phyloP scores from a whole-genome alignment of 2,797 vertebrate genomes.

The Sparidentex hasta region DNA sequence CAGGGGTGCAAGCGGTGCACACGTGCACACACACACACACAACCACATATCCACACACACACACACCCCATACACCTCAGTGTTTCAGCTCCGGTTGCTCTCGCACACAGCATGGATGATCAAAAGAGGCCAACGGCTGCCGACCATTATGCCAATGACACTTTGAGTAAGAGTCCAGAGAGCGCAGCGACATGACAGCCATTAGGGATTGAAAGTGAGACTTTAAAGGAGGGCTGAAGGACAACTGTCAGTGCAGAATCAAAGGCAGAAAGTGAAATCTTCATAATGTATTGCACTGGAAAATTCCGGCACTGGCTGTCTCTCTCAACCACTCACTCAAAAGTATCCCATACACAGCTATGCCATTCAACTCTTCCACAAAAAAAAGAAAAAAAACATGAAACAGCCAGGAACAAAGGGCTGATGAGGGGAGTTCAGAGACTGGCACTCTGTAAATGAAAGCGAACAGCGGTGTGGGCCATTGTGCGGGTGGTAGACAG shows the following conservation, averaged over 20 bases:
- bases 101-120: slow-evolving; percentile 87
- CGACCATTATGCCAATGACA: slow-evolving; percentile 92
- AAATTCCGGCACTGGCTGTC: slow-evolving; percentile 74
- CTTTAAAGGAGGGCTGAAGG: slow-evolving; percentile 91
- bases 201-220: slow-evolving; percentile 90
- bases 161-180: slow-evolving; percentile 91
- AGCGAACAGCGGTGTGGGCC: slow-evolving; percentile 80
- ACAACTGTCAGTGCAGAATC: slow-evolving; percentile 89
- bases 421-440: slow-evolving; percentile 83
- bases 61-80: slow-evolving; percentile 74
- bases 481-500: slow-evolving; percentile 83
- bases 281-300: slow-evolving; percentile 86
- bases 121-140: slow-evolving; percentile 89
- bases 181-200: slow-evolving; percentile 90
- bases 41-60: slow-evolving; percentile 51
- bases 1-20: slow-evolving; percentile 66
- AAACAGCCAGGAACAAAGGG: slow-evolving; percentile 82
- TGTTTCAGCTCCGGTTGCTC: slow-evolving; percentile 82
- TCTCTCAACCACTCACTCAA: slow-evolving; percentile 77
- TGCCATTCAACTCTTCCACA: slow-evolving; percentile 64
- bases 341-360: slow-evolving; percentile 85
- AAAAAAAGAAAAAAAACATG: slow-evolving; percentile 74
- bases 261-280: slow-evolving; percentile 90
- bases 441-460: slow-evolving; percentile 85
- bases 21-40: slow-evolving; percentile 54